phyloP scores from a whole-genome alignment of 2,888 invertebrate species.

The Drosophila atripex region DNA sequence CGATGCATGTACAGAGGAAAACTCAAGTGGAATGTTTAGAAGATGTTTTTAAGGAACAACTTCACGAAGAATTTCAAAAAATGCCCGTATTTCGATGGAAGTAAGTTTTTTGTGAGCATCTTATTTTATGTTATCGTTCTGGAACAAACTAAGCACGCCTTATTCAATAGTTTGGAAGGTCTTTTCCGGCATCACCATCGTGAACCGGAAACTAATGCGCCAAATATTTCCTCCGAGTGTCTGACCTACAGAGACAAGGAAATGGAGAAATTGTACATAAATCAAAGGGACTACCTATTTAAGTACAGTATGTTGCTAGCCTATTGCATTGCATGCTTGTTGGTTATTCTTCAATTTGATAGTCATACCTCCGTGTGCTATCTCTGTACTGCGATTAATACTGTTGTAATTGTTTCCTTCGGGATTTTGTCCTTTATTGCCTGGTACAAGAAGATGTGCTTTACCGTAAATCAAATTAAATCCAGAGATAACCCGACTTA shows the following conservation, averaged over 20 bases:
- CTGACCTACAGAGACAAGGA: constrained; percentile 86
- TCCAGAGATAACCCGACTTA: not conserved
- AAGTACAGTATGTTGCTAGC: constrained; percentile 90
- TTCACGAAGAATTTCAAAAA: constrained; percentile 90
- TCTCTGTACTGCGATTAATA: constrained; percentile 79
- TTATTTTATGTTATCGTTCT: no score
- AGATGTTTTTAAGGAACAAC: constrained; percentile 85
- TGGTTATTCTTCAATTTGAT: constrained; percentile 85
- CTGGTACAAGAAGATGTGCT: constrained; percentile 91
- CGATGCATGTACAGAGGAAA: not conserved
- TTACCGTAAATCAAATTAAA: constrained; percentile 85
- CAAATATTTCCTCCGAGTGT: constrained; percentile 66
- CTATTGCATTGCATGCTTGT: constrained; percentile 84
- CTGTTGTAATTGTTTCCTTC: not conserved
- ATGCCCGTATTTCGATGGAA: constrained; percentile 91
- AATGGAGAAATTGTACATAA: constrained; percentile 89
- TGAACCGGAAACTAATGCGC: not conserved
- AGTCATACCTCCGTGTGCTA: not conserved
- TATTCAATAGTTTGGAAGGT: no score
- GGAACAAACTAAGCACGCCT: no score
- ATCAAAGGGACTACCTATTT: constrained; percentile 91
- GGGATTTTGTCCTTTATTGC: constrained; percentile 87
- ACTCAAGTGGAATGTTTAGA: not conserved
- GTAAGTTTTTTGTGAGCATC: constrained; percentile 83
- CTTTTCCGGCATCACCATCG: no score